Evolutionary conservation across 2,888 invertebrate species (phyloP).

Genomic region (Yponomeuta plumbellus): DNA sequence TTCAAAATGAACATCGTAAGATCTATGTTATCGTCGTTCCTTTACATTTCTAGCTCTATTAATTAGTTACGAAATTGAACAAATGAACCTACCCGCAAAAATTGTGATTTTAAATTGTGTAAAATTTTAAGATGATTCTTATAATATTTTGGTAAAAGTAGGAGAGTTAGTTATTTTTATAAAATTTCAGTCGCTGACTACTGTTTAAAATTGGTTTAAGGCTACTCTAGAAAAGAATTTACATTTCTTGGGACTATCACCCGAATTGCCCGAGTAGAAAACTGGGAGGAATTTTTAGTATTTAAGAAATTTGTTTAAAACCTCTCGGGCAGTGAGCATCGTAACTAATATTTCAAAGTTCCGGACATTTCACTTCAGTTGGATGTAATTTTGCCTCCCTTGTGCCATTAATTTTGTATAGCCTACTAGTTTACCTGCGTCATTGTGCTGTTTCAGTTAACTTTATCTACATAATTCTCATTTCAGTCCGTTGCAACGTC

Average conservation of each 20-base stretch:
- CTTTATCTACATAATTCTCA: slow-evolving; percentile 33
- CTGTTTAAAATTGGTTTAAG: slow-evolving; percentile 61
- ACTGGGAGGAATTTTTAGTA: slow-evolving; percentile 39
- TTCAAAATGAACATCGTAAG: slow-evolving; percentile 47
- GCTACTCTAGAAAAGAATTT: slow-evolving; percentile 67
- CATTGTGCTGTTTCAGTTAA: slow-evolving; percentile 28
- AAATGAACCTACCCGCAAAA: slow-evolving; percentile 44
- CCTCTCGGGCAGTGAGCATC: slow-evolving; percentile 56
- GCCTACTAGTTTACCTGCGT: slow-evolving; percentile 56
- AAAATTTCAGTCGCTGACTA: slow-evolving; percentile 74
- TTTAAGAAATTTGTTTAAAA: slow-evolving; percentile 39
- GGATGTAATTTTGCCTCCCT: slow-evolving; percentile 63
- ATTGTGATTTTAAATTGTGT: slow-evolving; percentile 45
- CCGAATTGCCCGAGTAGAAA: slow-evolving; percentile 44
- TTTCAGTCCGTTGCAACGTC: slow-evolving; percentile 54
- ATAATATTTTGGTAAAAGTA: slow-evolving; percentile 59
- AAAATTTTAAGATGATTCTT: slow-evolving; percentile 57
- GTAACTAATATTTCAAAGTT: slow-evolving; percentile 39
- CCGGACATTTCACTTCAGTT: slow-evolving; percentile 34
- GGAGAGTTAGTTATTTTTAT: slow-evolving; percentile 48
- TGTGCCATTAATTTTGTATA: slow-evolving; percentile 66
- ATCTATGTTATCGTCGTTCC: slow-evolving; percentile 54
- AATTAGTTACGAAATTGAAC: slow-evolving; percentile 48
- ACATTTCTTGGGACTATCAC: slow-evolving; percentile 48
- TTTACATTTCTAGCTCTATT: slow-evolving; percentile 54